Conservation (phyloP, 2,888 invertebrate species). For the Acrobasis consociella region DNA sequence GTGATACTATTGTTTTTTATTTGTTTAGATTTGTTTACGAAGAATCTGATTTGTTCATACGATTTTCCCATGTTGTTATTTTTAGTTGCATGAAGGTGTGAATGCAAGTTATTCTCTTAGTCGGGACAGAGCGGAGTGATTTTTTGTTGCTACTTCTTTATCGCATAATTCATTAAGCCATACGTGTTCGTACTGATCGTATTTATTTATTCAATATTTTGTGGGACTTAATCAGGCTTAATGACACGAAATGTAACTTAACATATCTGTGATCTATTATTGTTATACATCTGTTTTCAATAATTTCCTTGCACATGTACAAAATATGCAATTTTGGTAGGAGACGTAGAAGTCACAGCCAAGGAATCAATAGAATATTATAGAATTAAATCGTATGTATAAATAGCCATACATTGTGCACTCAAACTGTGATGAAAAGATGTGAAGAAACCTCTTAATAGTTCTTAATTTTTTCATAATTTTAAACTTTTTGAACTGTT, state of each 20-base stretch:
- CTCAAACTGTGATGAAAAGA: constrained; percentile 15
- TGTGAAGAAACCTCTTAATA: constrained; percentile 8
- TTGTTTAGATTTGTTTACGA: constrained; percentile 24
- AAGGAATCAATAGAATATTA: neutral
- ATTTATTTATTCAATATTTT: constrained; percentile 25
- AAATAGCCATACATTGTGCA: constrained; percentile 15
- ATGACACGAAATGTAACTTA: constrained; percentile 37
- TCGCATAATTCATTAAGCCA: constrained; percentile 6
- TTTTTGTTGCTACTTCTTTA: constrained; percentile 8
- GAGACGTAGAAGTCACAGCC: neutral
- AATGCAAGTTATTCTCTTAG: neutral
- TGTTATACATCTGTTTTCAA: constrained; percentile 31
- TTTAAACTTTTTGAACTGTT: neutral
- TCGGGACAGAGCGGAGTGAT: neutral
- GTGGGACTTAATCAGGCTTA: constrained; percentile 23
- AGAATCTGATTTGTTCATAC: constrained; percentile 15
- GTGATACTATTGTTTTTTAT: constrained; percentile 27
- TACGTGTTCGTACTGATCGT: constrained; percentile 8
- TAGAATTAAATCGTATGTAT: constrained; percentile 9
- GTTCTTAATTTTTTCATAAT: neutral
- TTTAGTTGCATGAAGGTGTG: constrained; percentile 7
- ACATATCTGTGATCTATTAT: constrained; percentile 56
- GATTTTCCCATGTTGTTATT: constrained; percentile 10
- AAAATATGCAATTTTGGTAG: constrained; percentile 33
- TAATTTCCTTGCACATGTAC: constrained; percentile 35